These are phyloP conservation scores for Aphelinus certus DNA, from an alignment of 1,140 invertebrate genomes.

Conservation along the genomic window DNA sequence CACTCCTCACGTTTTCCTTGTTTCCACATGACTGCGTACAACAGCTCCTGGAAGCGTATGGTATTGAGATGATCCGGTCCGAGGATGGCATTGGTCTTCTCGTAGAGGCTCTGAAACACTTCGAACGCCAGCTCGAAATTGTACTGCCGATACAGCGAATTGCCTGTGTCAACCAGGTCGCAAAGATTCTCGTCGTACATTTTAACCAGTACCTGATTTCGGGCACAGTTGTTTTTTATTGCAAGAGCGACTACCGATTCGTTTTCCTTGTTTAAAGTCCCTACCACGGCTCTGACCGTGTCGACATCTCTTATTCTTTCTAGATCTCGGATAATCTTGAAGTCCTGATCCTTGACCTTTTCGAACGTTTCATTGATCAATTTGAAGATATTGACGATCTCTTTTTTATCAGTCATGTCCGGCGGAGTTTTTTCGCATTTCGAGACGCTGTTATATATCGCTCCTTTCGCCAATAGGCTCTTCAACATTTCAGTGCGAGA, in stretches of 20 bases:
- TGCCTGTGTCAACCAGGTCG: not conserved
- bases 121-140: conserved; percentile 6
- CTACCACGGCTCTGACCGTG: conserved; percentile 9
- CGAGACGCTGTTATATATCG: conserved; percentile 23
- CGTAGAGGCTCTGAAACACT: not conserved
- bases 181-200: conserved; percentile 5
- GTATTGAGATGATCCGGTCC: conserved; percentile 1
- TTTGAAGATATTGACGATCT: conserved; percentile 22
- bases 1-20: conserved; percentile 8
- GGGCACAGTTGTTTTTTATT: conserved; percentile 21
- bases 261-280: conserved; percentile 5
- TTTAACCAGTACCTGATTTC: conserved; percentile 9
- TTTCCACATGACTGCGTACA: not conserved
- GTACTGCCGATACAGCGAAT: not conserved
- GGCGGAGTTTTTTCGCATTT: conserved; percentile 17
- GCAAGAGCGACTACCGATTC: conserved; percentile 19
- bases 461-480: conserved; percentile 22
- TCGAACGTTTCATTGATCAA: conserved; percentile 21
- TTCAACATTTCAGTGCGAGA: conserved; percentile 33
- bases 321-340: conserved; percentile 14
- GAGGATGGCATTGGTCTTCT: not conserved
- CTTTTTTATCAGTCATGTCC: conserved; percentile 23
- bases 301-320: conserved; percentile 16
- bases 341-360: conserved; percentile 21
- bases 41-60: not conserved